A percentile compares a stretch with the other conserved stretches of the same genome.
These are phyloP conservation scores for Ochotona curzoniae DNA, from an alignment of 2,113 vertebrate species.

Conservation along the genomic window DNA sequence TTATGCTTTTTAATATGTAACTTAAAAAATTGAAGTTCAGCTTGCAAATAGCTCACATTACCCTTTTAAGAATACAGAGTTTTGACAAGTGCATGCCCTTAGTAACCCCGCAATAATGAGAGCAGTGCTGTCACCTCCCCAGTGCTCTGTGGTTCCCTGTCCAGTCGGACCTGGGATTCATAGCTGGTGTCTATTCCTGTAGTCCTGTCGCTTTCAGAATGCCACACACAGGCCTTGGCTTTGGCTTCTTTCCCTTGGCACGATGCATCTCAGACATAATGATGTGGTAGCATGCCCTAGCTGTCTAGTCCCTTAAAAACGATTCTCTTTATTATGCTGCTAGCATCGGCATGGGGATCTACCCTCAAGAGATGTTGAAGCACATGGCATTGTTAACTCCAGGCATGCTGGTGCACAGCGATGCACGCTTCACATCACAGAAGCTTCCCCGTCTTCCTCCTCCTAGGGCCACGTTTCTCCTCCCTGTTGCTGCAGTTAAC, in stretches of 20 bases:
- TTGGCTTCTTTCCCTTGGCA: neutral
- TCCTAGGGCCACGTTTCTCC: neutral
- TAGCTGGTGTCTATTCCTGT: neutral
- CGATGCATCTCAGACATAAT: neutral
- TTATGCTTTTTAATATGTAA: slow-evolving; percentile 4
- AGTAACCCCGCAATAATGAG: neutral
- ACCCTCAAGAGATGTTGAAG: neutral
- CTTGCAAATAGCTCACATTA: neutral
- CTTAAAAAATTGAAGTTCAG: neutral
- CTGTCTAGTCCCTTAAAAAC: neutral
- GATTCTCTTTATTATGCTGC: neutral
- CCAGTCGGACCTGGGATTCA: neutral
- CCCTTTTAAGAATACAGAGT: neutral
- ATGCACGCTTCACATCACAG: neutral
- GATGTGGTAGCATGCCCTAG: neutral
- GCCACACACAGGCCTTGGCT: neutral
- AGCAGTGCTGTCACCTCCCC: neutral
- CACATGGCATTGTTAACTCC: neutral
- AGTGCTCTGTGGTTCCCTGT: neutral
- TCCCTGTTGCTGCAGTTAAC: neutral
- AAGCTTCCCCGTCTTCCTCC: neutral
- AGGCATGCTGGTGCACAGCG: neutral
- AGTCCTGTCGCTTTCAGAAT: neutral
- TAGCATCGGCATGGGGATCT: neutral
- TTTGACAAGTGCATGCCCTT: neutral